Evolutionary conservation across 2,113 vertebrate species (phyloP), one percentile per base, ranked within the genome.

Genomic region (Gambusia affinis): DNA sequence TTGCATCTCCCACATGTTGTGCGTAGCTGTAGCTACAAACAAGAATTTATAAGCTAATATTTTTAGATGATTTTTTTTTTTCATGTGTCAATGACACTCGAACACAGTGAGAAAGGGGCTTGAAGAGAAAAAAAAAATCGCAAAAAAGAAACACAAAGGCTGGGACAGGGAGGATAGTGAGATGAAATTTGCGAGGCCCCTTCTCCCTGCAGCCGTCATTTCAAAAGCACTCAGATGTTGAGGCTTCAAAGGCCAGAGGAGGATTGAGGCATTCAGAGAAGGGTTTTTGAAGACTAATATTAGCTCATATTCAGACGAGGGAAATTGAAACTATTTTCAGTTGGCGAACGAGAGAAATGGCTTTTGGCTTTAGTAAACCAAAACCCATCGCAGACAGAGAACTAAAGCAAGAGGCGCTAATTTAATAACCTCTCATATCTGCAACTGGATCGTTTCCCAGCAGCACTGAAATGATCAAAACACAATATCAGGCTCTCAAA

Each of bases 141-240:
- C 63, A 12, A 37, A 10, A 12, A 37, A 37, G 85, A 87, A 88
- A 80, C 72, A 89, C 79, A 67, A 66, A 78, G 80, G 89, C 86
- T 77, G 82, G 75, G 85, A 85, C 81, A 82, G 75, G 78, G 77
- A 60, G 64, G 70, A 72, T 28, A 54, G 72, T 5, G 82, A 79
- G 72, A 89, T 89, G 82, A 92, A 88, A 89, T 92, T 90, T 87
- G 84, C 85, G 79, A 85, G 81, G 80, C 39, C 66, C 29, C 75
- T 76, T 84, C 84, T 84, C 78, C 67, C 75, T 29, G 75, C 78
- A 67, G 83, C 89, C 67, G n/a, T 82, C 80, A 67, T 91, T 91
- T 91, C 87, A 89, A 89, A 89, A 86, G 72, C 85, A 82, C 86
- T 89, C 82, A 84, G 83, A 93, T 86, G 89, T 89, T 84, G 71